These are phyloP conservation scores for Hypselothyrea guttata DNA, from an alignment of 2,888 invertebrate genomes.

Conservation along the genomic window DNA sequence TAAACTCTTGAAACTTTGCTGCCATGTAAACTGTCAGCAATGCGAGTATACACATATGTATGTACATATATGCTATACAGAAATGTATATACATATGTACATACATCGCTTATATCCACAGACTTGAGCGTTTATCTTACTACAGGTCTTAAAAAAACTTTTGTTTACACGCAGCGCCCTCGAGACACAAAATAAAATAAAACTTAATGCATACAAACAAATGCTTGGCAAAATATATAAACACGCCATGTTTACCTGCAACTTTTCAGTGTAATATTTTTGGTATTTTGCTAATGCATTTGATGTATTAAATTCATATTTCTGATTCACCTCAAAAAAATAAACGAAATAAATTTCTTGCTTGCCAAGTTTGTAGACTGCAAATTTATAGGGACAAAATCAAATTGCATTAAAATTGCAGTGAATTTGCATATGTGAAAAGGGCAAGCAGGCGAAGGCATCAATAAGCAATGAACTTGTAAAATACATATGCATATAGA, in stretches of 20 bases:
- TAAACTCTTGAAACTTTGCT: slow-evolving; percentile 78
- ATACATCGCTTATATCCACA: slow-evolving; percentile 9
- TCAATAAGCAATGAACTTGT: background rate
- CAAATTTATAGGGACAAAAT: background rate
- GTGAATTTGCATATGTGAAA: slow-evolving; percentile 52
- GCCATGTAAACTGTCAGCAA: slow-evolving; percentile 73
- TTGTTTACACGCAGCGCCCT: slow-evolving; percentile 71
- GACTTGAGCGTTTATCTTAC: slow-evolving; percentile 60
- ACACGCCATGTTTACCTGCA: slow-evolving; percentile 17
- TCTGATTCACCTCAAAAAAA: too few relatives aligned
- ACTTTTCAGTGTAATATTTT: slow-evolving; percentile 20
- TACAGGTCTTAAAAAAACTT: slow-evolving; percentile 62
- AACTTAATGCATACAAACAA: slow-evolving; percentile 12
- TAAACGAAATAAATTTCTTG: background rate
- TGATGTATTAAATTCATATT: background rate
- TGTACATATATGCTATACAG: slow-evolving; percentile 24
- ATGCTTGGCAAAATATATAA: slow-evolving; percentile 11
- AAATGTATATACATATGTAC: slow-evolving; percentile 19
- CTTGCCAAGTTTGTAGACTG: background rate
- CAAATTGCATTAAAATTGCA: slow-evolving; percentile 61
- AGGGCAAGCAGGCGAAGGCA: background rate
- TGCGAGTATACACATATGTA: slow-evolving; percentile 19
- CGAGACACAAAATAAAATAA: slow-evolving; percentile 52
- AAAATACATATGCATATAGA: background rate
- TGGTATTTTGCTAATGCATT: slow-evolving; percentile 9